A percentile compares a stretch with the other conserved stretches of the same genome.
These are phyloP conservation scores for Caranx melampygus DNA, from an alignment of 2,113 vertebrate genomes.

Conservation along the genomic window DNA sequence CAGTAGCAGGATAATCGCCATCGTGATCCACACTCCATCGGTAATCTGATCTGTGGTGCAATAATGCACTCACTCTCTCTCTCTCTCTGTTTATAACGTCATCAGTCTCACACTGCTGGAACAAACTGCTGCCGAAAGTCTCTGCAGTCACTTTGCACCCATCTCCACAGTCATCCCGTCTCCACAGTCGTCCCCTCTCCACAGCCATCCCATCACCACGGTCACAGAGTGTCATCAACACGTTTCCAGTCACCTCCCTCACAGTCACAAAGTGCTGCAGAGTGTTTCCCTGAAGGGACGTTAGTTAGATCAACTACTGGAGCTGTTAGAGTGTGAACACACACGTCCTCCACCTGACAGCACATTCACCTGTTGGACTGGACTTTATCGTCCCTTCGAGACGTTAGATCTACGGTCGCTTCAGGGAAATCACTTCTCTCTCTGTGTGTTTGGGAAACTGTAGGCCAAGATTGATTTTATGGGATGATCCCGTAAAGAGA, in stretches of 20 bases:
- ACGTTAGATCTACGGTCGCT: background rate
- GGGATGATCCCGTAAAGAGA: background rate
- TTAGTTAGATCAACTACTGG: constrained; percentile 10
- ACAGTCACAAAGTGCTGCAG: constrained; percentile 48
- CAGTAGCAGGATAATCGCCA: constrained; percentile 11
- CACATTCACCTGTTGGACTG: background rate
- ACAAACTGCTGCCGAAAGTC: constrained; percentile 46
- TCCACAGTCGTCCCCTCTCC: constrained; percentile 21
- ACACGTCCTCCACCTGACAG: background rate
- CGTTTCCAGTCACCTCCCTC: constrained; percentile 70
- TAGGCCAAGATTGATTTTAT: background rate
- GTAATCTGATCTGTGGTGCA: constrained; percentile 10
- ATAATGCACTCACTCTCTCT: background rate
- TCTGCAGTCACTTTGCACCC: constrained; percentile 39
- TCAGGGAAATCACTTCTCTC: background rate
- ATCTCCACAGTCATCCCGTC: constrained; percentile 21
- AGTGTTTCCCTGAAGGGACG: constrained; percentile 2
- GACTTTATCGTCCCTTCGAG: background rate
- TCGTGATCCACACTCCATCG: constrained; percentile 16
- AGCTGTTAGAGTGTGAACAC: background rate
- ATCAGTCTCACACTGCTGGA: constrained; percentile 27
- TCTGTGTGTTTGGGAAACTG: background rate
- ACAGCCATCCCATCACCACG: constrained; percentile 2
- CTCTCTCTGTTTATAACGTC: constrained; percentile 30
- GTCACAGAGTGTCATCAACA: constrained; percentile 59